Percentiles rank a stretch among this genome's conserved stretches.
These are phyloP conservation scores for Syrrhaptes paradoxus DNA, from an alignment of 2,113 vertebrate genomes.

Conservation along the genomic window DNA sequence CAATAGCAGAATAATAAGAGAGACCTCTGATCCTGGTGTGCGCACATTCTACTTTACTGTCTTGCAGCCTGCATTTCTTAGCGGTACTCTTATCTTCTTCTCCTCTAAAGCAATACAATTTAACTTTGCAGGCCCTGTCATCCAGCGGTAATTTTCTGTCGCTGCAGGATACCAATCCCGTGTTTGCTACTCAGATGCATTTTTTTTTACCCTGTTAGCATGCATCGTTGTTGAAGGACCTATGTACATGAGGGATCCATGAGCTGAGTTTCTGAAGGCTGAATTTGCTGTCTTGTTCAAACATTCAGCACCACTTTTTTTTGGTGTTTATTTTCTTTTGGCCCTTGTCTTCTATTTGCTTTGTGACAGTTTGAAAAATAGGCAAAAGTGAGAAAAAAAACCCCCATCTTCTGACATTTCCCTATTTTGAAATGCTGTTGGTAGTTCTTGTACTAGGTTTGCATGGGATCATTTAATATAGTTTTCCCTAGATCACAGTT, in stretches of 20 bases:
- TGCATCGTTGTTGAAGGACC: neutral
- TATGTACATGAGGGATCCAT: neutral
- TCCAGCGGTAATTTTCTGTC: constrained; percentile 37
- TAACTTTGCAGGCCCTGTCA: neutral
- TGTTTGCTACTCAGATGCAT: neutral
- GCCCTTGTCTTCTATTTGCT: neutral
- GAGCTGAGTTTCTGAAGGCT: neutral
- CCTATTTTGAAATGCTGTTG: neutral
- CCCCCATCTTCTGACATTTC: neutral
- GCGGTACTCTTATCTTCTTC: neutral
- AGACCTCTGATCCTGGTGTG: neutral
- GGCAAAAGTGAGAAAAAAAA: neutral
- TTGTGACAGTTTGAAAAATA: neutral
- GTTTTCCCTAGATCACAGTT: neutral
- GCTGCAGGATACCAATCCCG: constrained; percentile 11
- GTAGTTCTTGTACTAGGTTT: neutral
- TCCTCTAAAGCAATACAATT: neutral
- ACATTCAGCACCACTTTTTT: neutral
- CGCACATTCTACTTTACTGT: neutral
- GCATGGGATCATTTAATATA: neutral
- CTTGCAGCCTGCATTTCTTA: neutral
- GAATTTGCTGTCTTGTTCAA: neutral
- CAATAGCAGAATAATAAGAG: neutral
- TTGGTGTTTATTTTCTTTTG: neutral
- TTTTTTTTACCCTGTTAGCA: neutral